Evolutionary conservation across 2,888 invertebrate species (phyloP), one percentile per base, ranked within the genome.

Genomic region (Deladenus siricidicola): DNA sequence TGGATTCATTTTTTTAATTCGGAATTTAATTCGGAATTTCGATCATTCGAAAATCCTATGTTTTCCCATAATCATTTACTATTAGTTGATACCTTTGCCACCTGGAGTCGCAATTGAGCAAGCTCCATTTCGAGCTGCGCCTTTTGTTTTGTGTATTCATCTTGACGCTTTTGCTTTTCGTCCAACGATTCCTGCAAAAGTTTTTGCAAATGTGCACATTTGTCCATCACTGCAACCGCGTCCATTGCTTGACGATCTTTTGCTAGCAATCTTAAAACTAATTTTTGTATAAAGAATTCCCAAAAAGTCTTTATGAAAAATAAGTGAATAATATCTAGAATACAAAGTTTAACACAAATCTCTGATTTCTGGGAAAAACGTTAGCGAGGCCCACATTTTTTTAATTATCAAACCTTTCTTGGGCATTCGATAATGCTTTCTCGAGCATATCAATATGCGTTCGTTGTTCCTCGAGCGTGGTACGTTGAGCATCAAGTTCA

Each of bases 371-470:
- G n/a, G n/a, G n/a, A n/a, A n/a, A n/a, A n/a, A n/a, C n/a, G n/a
- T n/a, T n/a, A n/a, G n/a, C n/a, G n/a, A n/a, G n/a, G n/a, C n/a
- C n/a, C n/a, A n/a, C n/a, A n/a, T n/a, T n/a, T n/a, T n/a, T n/a
- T n/a, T n/a, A n/a, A n/a, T n/a, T 34, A 34, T 14, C 8, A 34
- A 10, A 34, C 39, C 39, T 89, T 61, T 87, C 85, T 81, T 91
- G 91, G 4, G 90, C 90, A 81, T 89, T 90, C 58, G 88, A 88
- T 65, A 92, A 84, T 58, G 91, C 91, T 26, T 88, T 89, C 79
- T 92, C 90, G 56, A 92, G 84, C 72, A 92, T 89, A 75, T 89
- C 90, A 78, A 91, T 90, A 80, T 91, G 90, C 28, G 88, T 89
- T 65, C 90, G 84, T 79, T 91, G 91, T 78, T 92, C 91, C 79